Evolutionary conservation across 2,113 vertebrate species (phyloP), one percentile per base, ranked within the genome.

Genomic region (Malurus cyaneus): DNA sequence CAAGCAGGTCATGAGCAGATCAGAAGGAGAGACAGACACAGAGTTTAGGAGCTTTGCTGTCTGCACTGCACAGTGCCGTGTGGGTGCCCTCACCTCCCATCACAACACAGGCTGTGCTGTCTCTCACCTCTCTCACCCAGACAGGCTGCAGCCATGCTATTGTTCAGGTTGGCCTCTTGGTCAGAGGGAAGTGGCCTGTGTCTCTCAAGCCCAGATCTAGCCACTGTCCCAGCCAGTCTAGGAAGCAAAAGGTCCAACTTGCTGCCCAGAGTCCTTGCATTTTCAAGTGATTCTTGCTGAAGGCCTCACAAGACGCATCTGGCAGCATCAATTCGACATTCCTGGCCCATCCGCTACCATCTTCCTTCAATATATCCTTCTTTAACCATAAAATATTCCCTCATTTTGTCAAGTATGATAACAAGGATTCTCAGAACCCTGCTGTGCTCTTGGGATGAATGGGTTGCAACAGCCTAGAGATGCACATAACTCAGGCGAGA

Each of bases 401-500:
- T 73, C 7, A 15, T 74, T 46, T 18, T 3, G 6, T 31, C 46
- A 57, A 70, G 12, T 31, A 26, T n/a, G 12, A 32, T 8, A 50
- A 3, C 28, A 57, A 14, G 29, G 8, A 6, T 54, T 23, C 15
- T 15, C n/a, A 69, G 41, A 54, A 61, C 5, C 4, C 11, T 82
- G 36, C 28, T 50, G 11, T 14, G 10, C 26, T 71, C 36, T 56
- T 80, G 18, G 31, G 15, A 8, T 24, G 1, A 65, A 60, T 21
- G 7, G 3, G 16, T 57, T 76, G 24, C 41, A 80, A 15, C 11
- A 36, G 14, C 39, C 29, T 46, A 21, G 25, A 76, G 18, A n/a
- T 28, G 44, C 4, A 14, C 2, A 2, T 52, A 2, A 1, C 12
- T 42, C 11, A 49, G 23, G 39, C 18, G 9, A 56, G 21, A 59